Evolutionary conservation across 2,797 vertebrate genomes (phyloP).

Genomic region (Poecilia wingei): DNA sequence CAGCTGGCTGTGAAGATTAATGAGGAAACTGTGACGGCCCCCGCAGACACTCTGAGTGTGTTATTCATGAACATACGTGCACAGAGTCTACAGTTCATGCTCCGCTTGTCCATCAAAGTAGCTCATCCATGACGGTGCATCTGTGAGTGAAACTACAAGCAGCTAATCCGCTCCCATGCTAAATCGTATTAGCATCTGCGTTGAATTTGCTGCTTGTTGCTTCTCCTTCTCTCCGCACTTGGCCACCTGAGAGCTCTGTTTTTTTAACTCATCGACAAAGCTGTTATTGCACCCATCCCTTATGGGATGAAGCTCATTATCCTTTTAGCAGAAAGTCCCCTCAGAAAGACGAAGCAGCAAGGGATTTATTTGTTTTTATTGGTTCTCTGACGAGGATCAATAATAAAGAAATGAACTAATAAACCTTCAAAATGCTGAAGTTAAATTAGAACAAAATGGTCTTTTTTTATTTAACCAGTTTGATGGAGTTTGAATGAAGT

Average conservation of each 20-base stretch:
- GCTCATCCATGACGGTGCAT: conserved; percentile 53
- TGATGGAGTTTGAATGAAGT: conserved; percentile 6
- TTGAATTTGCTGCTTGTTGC: conserved; percentile 23
- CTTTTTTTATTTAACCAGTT: not conserved
- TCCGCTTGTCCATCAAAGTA: conserved; percentile 44
- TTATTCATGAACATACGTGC: conserved; percentile 45
- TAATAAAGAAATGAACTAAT: not conserved
- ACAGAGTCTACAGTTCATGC: conserved; percentile 11
- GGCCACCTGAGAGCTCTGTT: conserved; percentile 24
- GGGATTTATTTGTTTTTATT: not conserved
- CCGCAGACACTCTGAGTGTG: conserved; percentile 8
- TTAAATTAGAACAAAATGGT: conserved; percentile 3
- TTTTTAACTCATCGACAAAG: not conserved
- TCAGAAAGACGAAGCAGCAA: not conserved
- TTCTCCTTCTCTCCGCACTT: conserved; percentile 2
- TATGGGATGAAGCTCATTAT: not conserved
- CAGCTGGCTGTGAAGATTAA: conserved; percentile 39
- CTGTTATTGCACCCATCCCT: not conserved
- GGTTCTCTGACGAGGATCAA: conserved; percentile 5
- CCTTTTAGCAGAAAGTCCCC: not conserved
- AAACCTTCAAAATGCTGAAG: not conserved
- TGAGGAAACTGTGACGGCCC: conserved; percentile 8
- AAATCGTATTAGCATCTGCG: conserved; percentile 44
- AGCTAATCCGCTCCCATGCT: conserved; percentile 33
- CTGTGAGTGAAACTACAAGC: conserved; percentile 29